Percentiles rank a stretch among this genome's conserved stretches.
phyloP scores from a whole-genome alignment of 2,113 vertebrate species.

The Cynoglossus semilaevis region DNA sequence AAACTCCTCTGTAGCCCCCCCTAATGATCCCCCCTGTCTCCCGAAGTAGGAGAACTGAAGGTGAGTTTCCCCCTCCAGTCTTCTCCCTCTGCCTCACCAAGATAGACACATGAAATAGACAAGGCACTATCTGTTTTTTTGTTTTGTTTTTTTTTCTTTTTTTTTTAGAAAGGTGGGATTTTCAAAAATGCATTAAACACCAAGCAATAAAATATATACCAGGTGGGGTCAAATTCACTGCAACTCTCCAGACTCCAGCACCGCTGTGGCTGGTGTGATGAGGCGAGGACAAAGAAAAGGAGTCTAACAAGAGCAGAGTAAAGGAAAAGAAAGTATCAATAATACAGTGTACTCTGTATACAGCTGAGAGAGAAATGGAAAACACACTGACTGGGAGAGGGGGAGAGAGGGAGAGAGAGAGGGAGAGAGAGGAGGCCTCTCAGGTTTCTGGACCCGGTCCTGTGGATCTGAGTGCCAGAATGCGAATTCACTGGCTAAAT shows the following conservation, averaged over 20 bases:
- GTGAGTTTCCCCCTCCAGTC: slow-evolving; percentile 67
- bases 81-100: slow-evolving; percentile 57
- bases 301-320: slow-evolving; percentile 59
- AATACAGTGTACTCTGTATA: slow-evolving; percentile 61
- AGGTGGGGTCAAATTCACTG: slow-evolving; percentile 60
- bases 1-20: slow-evolving; percentile 38
- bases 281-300: slow-evolving; percentile 53
- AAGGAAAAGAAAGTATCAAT: slow-evolving; percentile 64
- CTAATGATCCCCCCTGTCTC: slow-evolving; percentile 68
- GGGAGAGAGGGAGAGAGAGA: slow-evolving; percentile 25
- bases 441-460: slow-evolving; percentile 20
- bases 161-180: slow-evolving; percentile 37
- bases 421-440: slow-evolving; percentile 18
- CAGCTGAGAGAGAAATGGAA: slow-evolving; percentile 59
- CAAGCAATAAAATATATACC: slow-evolving; percentile 71
- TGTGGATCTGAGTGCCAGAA: slow-evolving; percentile 21
- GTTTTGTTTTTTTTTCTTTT: slow-evolving; percentile 1
- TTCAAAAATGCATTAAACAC: slow-evolving; percentile 74
- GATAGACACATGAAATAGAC: slow-evolving; percentile 63
- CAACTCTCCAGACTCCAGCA: slow-evolving; percentile 50
- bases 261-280: slow-evolving; percentile 54
- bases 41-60: slow-evolving; percentile 64
- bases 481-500: slow-evolving; percentile 24
- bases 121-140: slow-evolving; percentile 27
- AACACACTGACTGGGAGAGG: slow-evolving; percentile 39